Base-by-base conservation (phyloP, 2,888 invertebrate genomes). In the Drosophila neonasuta region DNA sequence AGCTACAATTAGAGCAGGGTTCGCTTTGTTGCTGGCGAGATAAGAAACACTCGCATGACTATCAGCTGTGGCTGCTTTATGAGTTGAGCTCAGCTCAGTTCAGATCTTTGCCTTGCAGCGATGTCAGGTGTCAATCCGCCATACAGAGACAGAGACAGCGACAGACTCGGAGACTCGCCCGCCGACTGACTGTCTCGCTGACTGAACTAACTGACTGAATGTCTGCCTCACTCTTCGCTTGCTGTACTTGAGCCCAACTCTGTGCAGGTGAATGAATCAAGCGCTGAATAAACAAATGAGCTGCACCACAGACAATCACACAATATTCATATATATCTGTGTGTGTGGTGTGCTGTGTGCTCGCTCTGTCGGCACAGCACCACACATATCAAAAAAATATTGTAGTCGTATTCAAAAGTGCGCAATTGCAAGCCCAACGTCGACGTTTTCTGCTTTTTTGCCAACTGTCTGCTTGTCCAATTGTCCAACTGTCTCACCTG, bases 361-460 rank as follows among this genome's bases (percentile, higher is more conserved):
- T 24, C 6, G 57, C 55, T 51, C 65, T 55, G 61, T 60, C 60
- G 71, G 55, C 54, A 29, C 54, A 51, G 51, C 63, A 60, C 60
- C 69, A 60, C 68, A 36, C 36, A 36, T 36, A 36, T n/a, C 4
- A n/a, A 80, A 80, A 77, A 76, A 72, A 68, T 77, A 79, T 78
- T 72, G 81, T 55, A 67, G 70, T 79, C 77, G 82, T 68, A 80
- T 80, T 74, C 46, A 81, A 74, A 80, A 79, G 82, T 84, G 85
- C 86, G 81, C 86, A 86, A 81, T 86, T 81, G 81, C 80, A 84
- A 76, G 73, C 74, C 69, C 80, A 79, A 77, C 82, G 84, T 80
- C 76, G 79, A 65, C 67, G 67, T 52, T n/a, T n/a, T 11, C 6
- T 36, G 32, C 11, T 36, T 45, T 56, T 57, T 56, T 60, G 72